phyloP scores from a whole-genome alignment of 2,797 vertebrate species.

The Ispidina picta region DNA sequence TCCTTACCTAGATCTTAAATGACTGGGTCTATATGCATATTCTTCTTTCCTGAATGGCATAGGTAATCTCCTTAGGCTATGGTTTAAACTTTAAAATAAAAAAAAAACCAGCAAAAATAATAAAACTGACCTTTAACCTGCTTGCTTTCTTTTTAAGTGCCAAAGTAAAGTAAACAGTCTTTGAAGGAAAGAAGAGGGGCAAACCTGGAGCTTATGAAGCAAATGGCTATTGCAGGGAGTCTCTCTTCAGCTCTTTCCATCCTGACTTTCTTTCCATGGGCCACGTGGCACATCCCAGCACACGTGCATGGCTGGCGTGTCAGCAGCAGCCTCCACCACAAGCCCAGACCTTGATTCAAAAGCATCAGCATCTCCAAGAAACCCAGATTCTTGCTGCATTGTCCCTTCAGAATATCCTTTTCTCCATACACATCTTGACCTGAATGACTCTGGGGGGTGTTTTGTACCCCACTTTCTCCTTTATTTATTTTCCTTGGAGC shows the following conservation, averaged over 20 bases:
- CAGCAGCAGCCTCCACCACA: not conserved
- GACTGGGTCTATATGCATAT: not conserved
- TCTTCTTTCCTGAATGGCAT: not conserved
- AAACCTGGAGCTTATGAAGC: not conserved
- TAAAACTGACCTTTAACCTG: not conserved
- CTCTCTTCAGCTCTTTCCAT: not conserved
- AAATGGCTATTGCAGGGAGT: not conserved
- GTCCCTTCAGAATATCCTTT: not conserved
- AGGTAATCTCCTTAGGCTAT: not conserved
- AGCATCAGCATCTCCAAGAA: not conserved
- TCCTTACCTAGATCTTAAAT: not conserved
- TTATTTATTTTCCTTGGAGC: not conserved
- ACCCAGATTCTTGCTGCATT: not conserved
- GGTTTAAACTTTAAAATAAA: not conserved
- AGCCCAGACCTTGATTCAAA: not conserved
- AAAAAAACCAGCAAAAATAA: not conserved
- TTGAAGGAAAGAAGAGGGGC: not conserved
- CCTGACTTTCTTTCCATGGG: not conserved
- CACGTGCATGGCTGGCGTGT: fast-evolving
- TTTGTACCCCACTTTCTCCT: not conserved
- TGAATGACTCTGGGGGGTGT: not conserved
- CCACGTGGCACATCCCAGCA: not conserved
- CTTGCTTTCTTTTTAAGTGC: not conserved
- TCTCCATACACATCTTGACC: not conserved
- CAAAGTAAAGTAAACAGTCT: not conserved